phyloP scores from a whole-genome alignment of 2,113 vertebrate species.

The Perca fluviatilis region DNA sequence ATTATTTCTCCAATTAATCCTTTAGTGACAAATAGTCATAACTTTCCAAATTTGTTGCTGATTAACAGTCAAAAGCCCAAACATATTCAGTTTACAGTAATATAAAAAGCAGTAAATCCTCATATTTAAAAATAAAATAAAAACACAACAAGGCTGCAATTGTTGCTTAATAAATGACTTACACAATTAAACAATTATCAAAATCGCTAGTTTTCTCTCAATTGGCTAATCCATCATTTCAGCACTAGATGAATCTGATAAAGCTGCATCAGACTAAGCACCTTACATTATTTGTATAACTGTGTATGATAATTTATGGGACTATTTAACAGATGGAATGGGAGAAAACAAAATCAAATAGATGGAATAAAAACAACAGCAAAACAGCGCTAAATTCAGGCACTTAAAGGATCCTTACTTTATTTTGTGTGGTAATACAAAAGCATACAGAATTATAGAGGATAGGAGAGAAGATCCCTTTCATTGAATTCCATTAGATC shows the following conservation, averaged over 20 bases:
- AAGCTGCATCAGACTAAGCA: background rate
- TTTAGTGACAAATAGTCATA: background rate
- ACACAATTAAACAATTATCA: background rate
- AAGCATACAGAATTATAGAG: conserved; percentile 84
- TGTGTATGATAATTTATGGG: background rate
- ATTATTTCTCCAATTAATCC: background rate
- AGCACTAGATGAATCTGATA: background rate
- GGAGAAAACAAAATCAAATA: no score
- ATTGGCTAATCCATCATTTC: background rate
- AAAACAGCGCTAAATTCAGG: conserved; percentile 81
- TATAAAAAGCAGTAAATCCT: background rate
- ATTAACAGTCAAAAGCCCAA: background rate
- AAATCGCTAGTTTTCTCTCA: background rate
- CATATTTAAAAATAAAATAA: background rate
- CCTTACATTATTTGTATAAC: background rate
- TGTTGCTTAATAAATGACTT: background rate
- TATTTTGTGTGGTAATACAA: conserved; percentile 86
- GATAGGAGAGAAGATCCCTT: conserved; percentile 83
- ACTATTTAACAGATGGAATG: background rate
- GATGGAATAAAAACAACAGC: conserved; percentile 41
- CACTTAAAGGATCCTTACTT: conserved; percentile 87
- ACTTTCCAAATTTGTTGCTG: no score
- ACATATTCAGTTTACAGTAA: background rate
- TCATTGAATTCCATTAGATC: conserved; percentile 79
- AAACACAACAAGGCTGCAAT: background rate